These are phyloP conservation scores for Machimus rusticus DNA, from an alignment of 2,888 invertebrate species.

Conservation along the genomic window DNA sequence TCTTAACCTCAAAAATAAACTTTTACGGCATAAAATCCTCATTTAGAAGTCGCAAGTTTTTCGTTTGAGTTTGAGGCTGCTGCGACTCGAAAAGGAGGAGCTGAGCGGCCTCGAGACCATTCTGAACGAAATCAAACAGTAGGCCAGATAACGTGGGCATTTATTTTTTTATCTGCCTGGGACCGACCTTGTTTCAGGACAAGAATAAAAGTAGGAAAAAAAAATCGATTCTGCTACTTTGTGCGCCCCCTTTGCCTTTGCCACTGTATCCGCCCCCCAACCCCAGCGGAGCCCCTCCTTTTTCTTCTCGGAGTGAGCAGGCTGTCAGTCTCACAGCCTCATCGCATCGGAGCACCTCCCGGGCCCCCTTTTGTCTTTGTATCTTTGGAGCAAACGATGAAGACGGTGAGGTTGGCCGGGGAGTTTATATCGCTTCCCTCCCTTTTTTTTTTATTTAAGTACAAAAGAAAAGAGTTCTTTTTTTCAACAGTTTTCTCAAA, in stretches of 20 bases:
- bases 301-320: neutral
- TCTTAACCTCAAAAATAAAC: neutral
- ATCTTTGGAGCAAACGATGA: constrained; percentile 3
- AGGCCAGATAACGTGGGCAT: constrained; percentile 4
- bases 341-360: neutral
- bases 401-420: neutral
- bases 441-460: neutral
- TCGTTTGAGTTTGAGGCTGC: neutral
- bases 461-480: neutral
- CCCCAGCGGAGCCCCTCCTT: neutral
- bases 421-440: constrained; percentile 9
- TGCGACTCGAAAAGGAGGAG: neutral
- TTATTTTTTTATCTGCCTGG: constrained; percentile 15
- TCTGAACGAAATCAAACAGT: neutral
- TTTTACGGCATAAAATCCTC: neutral
- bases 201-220: constrained; percentile 24
- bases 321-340: neutral
- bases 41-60: neutral
- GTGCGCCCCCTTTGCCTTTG: neutral
- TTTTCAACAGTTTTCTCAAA: neutral
- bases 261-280: neutral
- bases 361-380: constrained; percentile 18
- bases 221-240: constrained; percentile 21
- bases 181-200: constrained; percentile 31
- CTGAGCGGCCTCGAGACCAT: neutral